These are phyloP conservation scores for Cephalotes varians DNA, from an alignment of 2,888 invertebrate genomes.

Conservation along the genomic window DNA sequence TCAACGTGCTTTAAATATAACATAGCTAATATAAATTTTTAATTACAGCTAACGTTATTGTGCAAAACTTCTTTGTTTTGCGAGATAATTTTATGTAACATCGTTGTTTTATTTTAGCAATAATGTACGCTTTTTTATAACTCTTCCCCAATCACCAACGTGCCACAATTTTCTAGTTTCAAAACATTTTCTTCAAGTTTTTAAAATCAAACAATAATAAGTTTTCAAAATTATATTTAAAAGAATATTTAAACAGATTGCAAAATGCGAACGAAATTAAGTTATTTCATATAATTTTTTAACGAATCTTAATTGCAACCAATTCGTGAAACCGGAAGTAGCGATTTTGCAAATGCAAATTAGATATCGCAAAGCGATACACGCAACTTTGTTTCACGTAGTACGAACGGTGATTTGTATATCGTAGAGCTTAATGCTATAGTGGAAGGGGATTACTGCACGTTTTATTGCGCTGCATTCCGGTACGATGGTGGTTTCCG, in stretches of 20 bases:
- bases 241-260: background rate
- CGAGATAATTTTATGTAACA: background rate
- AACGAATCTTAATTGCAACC: background rate
- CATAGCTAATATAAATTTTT: background rate
- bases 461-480: conserved; percentile 22
- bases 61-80: background rate
- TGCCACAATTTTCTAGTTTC: background rate
- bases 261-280: background rate
- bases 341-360: background rate
- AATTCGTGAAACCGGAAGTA: background rate
- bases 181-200: background rate
- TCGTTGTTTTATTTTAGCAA: background rate
- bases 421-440: conserved; percentile 21
- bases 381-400: background rate
- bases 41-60: background rate
- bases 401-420: conserved; percentile 7
- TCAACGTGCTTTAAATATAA: conserved; percentile 17
- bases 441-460: background rate
- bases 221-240: background rate
- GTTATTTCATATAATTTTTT: background rate
- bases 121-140: background rate
- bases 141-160: background rate
- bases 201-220: background rate
- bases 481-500: conserved; percentile 17
- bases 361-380: background rate